Base-by-base conservation (phyloP, 2,888 invertebrate species). In the Dioctria rufipes region DNA sequence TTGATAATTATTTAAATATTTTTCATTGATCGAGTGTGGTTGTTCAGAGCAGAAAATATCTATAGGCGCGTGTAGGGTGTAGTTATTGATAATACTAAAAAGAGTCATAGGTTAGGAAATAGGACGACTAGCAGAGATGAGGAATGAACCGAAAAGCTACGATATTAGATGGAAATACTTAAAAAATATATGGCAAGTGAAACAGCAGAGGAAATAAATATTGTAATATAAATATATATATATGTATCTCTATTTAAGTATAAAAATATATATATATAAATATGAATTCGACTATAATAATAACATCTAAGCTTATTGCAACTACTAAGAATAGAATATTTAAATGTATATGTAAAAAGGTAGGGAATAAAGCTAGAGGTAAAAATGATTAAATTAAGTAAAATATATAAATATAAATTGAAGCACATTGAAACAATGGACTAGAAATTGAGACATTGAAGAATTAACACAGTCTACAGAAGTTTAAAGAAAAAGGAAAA, bases 261-360 rank as follows among this genome's bases (percentile, higher is more conserved):
- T 4, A 54, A 54, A n/a, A 1, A 54, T 4, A 54, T n/a, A 8
- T 8, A 25, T 54, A n/a, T 54, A 54, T 25, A 54, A 54, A 54
- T 54, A 54, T 54, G 5, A 46, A 58, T 25, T 25, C 25, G 25
- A 25, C 25, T 25, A 60, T 60, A 58, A 66, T 46, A 13, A 67
- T 4, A 54, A 42, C 73, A 39, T 73, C 58, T 58, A 71, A 54
- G 51, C 40, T 25, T 25, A 73, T 58, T 58, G 73, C 58, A 73
- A 13, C 39, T 37, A n/a, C 13, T 73, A 60, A 43, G 60, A 42
- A 60, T 73, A 73, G 58, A 60, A 73, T 42, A 73, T 73, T 73
- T 73, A 58, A 73, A 73, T 73, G 73, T 73, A 73, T 73, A 58
- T 73, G 73, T 73, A 73, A 73, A 73, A 73, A 73, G 73, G 58